Evolutionary conservation across 2,113 vertebrate genomes (phyloP).

Genomic region (Desmodus rotundus): DNA sequence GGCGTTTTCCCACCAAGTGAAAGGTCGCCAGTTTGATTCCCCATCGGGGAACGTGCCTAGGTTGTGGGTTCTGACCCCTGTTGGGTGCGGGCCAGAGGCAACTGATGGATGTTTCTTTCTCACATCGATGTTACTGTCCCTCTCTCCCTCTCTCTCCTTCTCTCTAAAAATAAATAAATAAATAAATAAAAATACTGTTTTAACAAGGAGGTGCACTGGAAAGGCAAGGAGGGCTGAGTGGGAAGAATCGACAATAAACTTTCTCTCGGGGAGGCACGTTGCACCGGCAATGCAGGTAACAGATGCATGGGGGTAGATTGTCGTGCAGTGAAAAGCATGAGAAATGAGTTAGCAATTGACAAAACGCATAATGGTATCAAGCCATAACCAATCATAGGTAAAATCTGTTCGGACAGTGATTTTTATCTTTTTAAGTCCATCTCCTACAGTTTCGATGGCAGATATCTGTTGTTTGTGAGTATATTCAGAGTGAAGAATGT

Average conservation of each 20-base stretch:
- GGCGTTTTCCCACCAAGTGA: no score
- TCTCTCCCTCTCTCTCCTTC: not conserved
- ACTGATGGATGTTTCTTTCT: no score
- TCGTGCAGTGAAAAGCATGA: not conserved
- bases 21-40: no score
- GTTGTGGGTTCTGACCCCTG: no score
- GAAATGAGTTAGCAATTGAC: not conserved
- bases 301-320: not conserved
- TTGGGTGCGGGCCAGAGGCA: no score
- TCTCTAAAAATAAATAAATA: no score
- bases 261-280: not conserved
- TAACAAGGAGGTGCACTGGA: not conserved
- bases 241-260: not conserved
- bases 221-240: not conserved
- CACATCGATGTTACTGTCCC: no score
- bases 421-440: not conserved
- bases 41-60: no score
- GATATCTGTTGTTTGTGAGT: not conserved
- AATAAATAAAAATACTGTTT: no score
- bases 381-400: not conserved
- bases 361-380: not conserved
- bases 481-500: not conserved
- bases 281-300: not conserved
- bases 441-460: conserved; percentile 10
- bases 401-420: not conserved